Conservation (phyloP, 2,797 vertebrate species). For the Mormyrus hasselquistii region DNA sequence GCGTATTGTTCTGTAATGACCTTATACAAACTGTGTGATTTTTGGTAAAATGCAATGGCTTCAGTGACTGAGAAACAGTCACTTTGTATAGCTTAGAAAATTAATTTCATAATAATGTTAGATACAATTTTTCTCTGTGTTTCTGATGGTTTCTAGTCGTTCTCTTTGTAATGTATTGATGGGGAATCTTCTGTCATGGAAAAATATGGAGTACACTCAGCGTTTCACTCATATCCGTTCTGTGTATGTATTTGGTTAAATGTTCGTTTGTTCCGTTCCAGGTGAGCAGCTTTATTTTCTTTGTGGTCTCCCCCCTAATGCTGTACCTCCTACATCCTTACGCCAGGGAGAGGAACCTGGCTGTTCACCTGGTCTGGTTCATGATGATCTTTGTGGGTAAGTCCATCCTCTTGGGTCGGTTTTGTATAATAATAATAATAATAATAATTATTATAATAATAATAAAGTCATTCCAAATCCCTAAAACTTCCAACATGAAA, state of each 20-base stretch:
- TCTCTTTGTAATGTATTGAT: not conserved
- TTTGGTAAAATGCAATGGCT: not conserved
- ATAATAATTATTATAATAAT: no score
- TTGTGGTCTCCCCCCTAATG: conserved; percentile 76
- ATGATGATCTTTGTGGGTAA: conserved; percentile 79
- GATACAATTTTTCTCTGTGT: not conserved
- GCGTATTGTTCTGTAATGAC: not conserved
- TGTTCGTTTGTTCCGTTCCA: conserved; percentile 39
- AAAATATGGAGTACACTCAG: not conserved
- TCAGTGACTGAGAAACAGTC: not conserved
- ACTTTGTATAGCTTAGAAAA: not conserved
- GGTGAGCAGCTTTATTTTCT: conserved; percentile 85
- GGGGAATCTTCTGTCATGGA: not conserved
- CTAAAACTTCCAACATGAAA: not conserved
- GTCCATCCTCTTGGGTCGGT: not conserved
- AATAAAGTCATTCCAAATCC: not conserved
- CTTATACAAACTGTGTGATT: not conserved
- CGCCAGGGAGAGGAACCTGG: conserved; percentile 60
- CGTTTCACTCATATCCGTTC: not conserved
- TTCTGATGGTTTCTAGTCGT: not conserved
- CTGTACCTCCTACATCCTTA: conserved; percentile 80
- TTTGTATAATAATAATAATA: not conserved
- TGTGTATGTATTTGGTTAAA: not conserved
- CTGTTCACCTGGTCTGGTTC: conserved; percentile 58
- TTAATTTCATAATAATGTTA: not conserved